Percentiles rank a stretch among this genome's conserved stretches.
Conservation (phyloP, 2,113 vertebrate genomes). For the Poeciliopsis turrubarensis region DNA sequence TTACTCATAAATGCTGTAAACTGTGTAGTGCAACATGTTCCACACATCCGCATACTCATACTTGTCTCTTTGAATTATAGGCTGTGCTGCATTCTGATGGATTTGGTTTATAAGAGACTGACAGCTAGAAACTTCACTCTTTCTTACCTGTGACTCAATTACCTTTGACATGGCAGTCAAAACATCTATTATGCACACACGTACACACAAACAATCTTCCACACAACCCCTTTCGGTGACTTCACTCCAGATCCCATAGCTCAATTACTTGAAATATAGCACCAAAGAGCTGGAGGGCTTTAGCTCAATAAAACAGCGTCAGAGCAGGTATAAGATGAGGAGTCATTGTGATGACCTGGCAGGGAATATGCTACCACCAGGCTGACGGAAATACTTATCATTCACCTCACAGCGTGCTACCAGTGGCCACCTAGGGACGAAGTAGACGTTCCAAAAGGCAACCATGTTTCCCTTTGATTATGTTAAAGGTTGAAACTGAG, state of each 20-base stretch:
- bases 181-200: constrained; percentile 44
- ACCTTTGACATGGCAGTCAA: constrained; percentile 61
- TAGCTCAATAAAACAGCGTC: constrained; percentile 59
- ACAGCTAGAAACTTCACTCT: constrained; percentile 67
- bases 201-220: not conserved
- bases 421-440: constrained; percentile 27
- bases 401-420: constrained; percentile 53
- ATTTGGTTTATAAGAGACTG: constrained; percentile 53
- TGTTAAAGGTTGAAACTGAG: constrained; percentile 8
- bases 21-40: not conserved
- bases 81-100: constrained; percentile 41
- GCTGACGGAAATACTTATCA: constrained; percentile 62
- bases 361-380: constrained; percentile 58
- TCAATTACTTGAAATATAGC: constrained; percentile 69
- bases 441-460: constrained; percentile 7
- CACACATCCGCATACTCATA: not conserved
- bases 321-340: constrained; percentile 53
- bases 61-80: constrained; percentile 42
- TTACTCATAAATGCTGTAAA: not conserved
- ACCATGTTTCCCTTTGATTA: constrained; percentile 14
- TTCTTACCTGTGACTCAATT: constrained; percentile 56
- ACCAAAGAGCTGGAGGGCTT: constrained; percentile 62
- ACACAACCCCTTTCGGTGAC: constrained; percentile 6
- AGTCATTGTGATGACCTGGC: constrained; percentile 50
- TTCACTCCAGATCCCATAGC: constrained; percentile 42